Evolutionary conservation across 2,888 invertebrate species (phyloP).

Genomic region (Linyphia triangularis): DNA sequence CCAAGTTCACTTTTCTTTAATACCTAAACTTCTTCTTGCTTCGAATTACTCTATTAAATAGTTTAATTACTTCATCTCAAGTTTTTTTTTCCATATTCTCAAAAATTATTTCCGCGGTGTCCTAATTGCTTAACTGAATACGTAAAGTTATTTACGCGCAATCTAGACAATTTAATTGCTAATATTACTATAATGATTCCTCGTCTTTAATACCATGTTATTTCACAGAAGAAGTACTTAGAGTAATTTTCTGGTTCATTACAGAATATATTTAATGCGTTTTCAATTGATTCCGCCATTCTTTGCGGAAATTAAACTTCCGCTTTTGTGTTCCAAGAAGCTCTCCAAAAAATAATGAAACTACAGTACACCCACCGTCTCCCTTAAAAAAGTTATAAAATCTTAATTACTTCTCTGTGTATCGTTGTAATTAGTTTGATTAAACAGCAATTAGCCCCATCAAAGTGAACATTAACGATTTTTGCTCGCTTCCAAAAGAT

Average conservation of each 20-base stretch:
- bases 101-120: too few relatives aligned
- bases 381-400: neutral
- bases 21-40: too few relatives aligned
- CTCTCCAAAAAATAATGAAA: neutral
- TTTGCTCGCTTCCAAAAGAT: slow-evolving; percentile 12
- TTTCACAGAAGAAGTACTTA: neutral
- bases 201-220: neutral
- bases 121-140: too few relatives aligned
- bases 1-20: too few relatives aligned
- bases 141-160: too few relatives aligned
- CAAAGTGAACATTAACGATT: slow-evolving; percentile 34
- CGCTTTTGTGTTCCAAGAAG: neutral
- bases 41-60: too few relatives aligned
- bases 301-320: slow-evolving; percentile 10
- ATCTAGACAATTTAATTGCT: too few relatives aligned
- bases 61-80: too few relatives aligned
- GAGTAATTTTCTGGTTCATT: slow-evolving; percentile 10
- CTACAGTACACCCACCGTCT: neutral
- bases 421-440: slow-evolving; percentile 39
- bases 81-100: too few relatives aligned
- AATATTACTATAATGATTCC: neutral
- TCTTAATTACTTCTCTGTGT: slow-evolving; percentile 16
- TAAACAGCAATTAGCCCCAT: slow-evolving; percentile 50
- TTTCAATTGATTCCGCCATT: neutral
- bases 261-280: neutral